These are phyloP conservation scores for Myrmecophaga tridactyla DNA, from an alignment of 2,113 vertebrate genomes.

Conservation along the genomic window DNA sequence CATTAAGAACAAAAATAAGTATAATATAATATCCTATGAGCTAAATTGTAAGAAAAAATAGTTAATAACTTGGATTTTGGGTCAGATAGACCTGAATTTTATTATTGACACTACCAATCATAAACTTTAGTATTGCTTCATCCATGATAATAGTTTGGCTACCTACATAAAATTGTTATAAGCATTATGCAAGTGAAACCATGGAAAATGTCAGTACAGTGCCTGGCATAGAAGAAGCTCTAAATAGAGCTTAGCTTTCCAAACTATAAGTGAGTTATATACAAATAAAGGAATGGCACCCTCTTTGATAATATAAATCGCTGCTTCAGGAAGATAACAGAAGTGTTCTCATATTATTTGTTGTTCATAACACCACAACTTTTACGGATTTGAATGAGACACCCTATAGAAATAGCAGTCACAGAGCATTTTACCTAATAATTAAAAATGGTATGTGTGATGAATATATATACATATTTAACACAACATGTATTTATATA, in stretches of 20 bases:
- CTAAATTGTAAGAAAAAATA: not conserved
- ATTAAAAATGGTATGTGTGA: not conserved
- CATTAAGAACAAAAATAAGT: not conserved
- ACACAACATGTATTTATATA: too few species aligned
- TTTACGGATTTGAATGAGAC: not conserved
- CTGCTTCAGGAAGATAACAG: not conserved
- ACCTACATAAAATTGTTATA: not conserved
- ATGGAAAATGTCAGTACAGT: not conserved
- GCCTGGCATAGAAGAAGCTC: not conserved
- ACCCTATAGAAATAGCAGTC: not conserved
- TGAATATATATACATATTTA: not conserved
- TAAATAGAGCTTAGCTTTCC: not conserved
- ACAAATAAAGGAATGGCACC: not conserved
- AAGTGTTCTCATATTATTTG: not conserved
- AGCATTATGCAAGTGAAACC: not conserved
- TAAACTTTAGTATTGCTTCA: not conserved
- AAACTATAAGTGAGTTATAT: not conserved
- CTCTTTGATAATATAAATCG: not conserved
- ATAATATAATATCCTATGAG: not conserved
- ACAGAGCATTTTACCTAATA: not conserved
- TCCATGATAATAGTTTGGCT: constrained; percentile 10
- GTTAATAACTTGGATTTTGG: not conserved
- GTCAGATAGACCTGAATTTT: not conserved
- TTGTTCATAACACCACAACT: not conserved
- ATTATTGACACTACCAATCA: not conserved